Conservation (phyloP, 2,888 invertebrate species). For the Oscheius sp. region DNA sequence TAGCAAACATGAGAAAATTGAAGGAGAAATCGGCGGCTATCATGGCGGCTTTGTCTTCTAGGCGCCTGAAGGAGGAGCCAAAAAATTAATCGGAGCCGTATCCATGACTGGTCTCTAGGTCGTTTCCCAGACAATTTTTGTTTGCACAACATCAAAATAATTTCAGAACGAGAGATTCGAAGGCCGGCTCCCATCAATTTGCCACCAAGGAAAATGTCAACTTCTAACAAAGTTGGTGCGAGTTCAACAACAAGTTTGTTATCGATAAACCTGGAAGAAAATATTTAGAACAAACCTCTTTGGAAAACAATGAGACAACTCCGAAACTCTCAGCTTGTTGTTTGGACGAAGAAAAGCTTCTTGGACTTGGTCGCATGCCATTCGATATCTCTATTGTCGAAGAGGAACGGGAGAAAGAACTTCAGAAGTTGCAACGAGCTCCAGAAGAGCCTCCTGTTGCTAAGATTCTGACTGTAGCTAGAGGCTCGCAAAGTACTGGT, state of each 20-base stretch:
- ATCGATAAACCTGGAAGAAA: background rate
- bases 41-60: background rate
- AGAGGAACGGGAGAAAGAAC: conserved; percentile 29
- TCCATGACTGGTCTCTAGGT: too few species aligned
- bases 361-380: conserved; percentile 27
- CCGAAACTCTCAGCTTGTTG: conserved; percentile 28
- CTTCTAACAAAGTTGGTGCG: background rate
- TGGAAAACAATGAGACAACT: background rate
- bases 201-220: conserved; percentile 5
- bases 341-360: conserved; percentile 13
- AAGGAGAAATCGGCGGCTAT: background rate
- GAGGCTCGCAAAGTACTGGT: background rate
- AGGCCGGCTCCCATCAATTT: background rate
- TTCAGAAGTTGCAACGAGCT: conserved; percentile 15
- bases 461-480: background rate
- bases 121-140: background rate
- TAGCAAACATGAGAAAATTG: background rate
- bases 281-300: conserved; percentile 1
- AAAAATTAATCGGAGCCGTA: background rate
- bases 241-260: background rate
- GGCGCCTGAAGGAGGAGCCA: background rate
- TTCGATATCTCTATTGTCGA: conserved; percentile 26
- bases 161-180: background rate
- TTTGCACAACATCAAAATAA: background rate
- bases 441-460: conserved; percentile 14